Conservation (phyloP, 1,140 invertebrate species). For the Mizuhopecten yessoensis region DNA sequence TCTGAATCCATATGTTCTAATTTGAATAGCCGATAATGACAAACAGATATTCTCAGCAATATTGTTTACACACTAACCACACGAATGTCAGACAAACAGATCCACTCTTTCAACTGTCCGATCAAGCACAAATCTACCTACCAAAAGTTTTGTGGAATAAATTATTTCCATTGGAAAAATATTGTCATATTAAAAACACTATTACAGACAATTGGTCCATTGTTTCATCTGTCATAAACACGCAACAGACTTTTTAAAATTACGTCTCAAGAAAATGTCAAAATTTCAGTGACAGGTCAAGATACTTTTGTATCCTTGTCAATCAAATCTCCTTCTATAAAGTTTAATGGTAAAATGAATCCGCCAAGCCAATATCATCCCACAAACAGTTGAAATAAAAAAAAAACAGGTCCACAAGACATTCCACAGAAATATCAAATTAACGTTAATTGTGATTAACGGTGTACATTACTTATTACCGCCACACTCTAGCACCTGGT, state of each 20-base stretch:
- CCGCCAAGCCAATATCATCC: not conserved
- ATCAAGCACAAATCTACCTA: too few relatives aligned
- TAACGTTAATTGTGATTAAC: not conserved
- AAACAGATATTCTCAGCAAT: not conserved
- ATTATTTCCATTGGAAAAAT: too few relatives aligned
- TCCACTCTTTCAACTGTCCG: too few relatives aligned
- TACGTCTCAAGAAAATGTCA: not conserved
- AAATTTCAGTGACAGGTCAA: not conserved
- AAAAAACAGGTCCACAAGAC: not conserved
- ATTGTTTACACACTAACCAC: not conserved
- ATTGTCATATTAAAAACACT: not conserved
- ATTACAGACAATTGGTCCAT: not conserved
- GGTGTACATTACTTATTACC: not conserved
- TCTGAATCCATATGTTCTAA: not conserved
- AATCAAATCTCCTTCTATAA: not conserved
- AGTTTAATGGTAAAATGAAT: constrained; percentile 5
- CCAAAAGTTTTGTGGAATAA: too few relatives aligned
- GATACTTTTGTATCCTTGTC: not conserved
- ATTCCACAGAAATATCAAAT: constrained; percentile 39
- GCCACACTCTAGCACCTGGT: constrained; percentile 21
- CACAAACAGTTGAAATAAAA: not conserved
- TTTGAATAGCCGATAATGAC: not conserved
- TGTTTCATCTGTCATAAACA: not conserved
- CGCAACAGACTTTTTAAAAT: not conserved
- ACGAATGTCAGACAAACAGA: too few relatives aligned